A percentile compares a stretch with the other conserved stretches of the same genome.
Conservation (phyloP, 2,113 vertebrate genomes). For the Charina bottae region DNA sequence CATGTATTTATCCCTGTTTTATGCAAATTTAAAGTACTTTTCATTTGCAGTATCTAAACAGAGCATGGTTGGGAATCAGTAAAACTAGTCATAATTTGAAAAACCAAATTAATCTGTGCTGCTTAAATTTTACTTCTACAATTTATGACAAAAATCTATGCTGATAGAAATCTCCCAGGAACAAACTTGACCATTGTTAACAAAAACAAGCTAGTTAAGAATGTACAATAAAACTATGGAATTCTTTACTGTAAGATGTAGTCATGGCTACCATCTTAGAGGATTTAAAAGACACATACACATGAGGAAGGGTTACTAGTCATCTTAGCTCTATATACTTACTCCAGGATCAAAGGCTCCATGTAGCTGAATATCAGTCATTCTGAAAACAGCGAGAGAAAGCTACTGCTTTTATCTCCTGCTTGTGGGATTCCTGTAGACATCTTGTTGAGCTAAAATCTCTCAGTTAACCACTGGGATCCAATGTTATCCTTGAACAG, state of each 20-base stretch:
- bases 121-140: conserved; percentile 9
- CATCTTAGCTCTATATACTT: neutral
- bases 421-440: neutral
- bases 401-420: neutral
- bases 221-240: neutral
- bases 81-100: neutral
- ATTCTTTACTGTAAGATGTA: neutral
- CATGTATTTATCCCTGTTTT: neutral
- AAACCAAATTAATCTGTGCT: neutral
- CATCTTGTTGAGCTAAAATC: neutral
- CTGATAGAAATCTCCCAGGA: neutral
- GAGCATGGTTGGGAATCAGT: conserved; percentile 2
- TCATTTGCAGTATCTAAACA: conserved; percentile 9
- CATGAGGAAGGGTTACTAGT: neutral
- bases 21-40: conserved; percentile 10
- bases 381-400: neutral
- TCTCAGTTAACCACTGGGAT: neutral
- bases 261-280: neutral
- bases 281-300: neutral
- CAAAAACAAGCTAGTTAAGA: neutral
- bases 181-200: neutral
- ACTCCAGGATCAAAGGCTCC: neutral
- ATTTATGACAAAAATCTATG: neutral
- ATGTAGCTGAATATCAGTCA: neutral
- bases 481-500: neutral